Evolutionary conservation across 2,888 invertebrate species (phyloP), one percentile per base, ranked within the genome.

Genomic region (Cistogaster globosa): DNA sequence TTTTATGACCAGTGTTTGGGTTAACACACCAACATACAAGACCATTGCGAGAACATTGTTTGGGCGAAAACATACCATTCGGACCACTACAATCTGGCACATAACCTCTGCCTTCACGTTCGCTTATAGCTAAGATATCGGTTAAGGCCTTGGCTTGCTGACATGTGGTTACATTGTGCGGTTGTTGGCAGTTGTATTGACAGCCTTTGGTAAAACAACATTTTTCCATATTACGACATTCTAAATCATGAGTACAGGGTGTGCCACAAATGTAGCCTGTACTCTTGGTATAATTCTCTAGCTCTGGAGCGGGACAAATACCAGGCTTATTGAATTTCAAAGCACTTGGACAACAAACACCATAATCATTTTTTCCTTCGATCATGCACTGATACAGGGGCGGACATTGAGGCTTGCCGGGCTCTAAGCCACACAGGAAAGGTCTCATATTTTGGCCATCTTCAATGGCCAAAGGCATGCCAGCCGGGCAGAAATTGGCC

Each of bases 1-100:
- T 93, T 90, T 97, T 97, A 89, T 96, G 94, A 0, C 97, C 97
- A 45, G 94, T 94, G 22, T 94, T 93, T 0, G 93, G 91, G 90
- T 97, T 96, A 1, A 97, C 97, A 90, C 97, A 97, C 97, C 97
- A 97, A 91, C 97, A 97, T 87, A 97, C 97, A 36, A 97, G 92
- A 36, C 96, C 96, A 91, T 97, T 97, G 78, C 97, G 94, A 0
- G 97, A 97, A 91, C 97, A 97, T 89, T 97, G 97, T 84, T 94
- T 94, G 0, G 95, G 94, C 38, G 95, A 93, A 90, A 96, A 97
- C 69, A 95, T 94, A 0, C 97, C 97, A 84, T 95, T 95, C 67
- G 90, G 91, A 42, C 94, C 93, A 38, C 94, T 94, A 89, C 97
- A 97, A 89, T 97, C 97, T 0, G 97, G 97, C 75, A 97, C 94